Base-by-base conservation (phyloP, 2,888 invertebrate genomes). In the Hybos culiciformis region DNA sequence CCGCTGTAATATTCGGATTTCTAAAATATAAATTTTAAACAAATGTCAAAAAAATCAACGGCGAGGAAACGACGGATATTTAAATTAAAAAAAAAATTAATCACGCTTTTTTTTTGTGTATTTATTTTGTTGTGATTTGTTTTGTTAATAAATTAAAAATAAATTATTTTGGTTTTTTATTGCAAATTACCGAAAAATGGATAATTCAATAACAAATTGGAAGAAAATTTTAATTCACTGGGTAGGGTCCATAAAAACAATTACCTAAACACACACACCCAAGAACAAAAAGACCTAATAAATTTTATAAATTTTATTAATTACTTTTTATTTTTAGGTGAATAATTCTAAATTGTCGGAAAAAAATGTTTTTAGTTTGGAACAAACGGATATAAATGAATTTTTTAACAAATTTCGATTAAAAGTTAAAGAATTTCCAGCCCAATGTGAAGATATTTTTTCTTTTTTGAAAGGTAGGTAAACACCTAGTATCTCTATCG, bases 341-440 rank as follows among this genome's bases (percentile, higher is more conserved):
- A 53, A 54, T 9, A 50, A 56, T 47, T 61, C 62, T 24, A 50
- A 50, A 31, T 58, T 61, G 26, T 48, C 54, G 34, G 54, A 52
- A 4, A 43, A 49, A 4, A 49, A 49, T 11, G 53, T 52, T 39
- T 53, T 54, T 18, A 56, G 51, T 11, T 47, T 66, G 5, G 61
- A 64, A 42, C 59, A 62, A 40, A 51, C 61, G 0, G 55, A 66
- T 47, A 52, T 64, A 18, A 57, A 60, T n/a, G 46, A 33, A 3
- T 64, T 65, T 46, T 66, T 57, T 47, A 31, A 43, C 8, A 53
- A 50, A 17, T 55, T 54, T 32, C 46, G 46, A 5, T 43, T 45
- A 19, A 38, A 42, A 19, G 42, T 50, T 32, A 45, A 41, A 19
- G 17, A 33, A 12, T 34, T 44, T 39, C 33, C 32, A 15, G 34